These are phyloP conservation scores for Natator depressus DNA, from an alignment of 2,113 vertebrate genomes.

Conservation along the genomic window DNA sequence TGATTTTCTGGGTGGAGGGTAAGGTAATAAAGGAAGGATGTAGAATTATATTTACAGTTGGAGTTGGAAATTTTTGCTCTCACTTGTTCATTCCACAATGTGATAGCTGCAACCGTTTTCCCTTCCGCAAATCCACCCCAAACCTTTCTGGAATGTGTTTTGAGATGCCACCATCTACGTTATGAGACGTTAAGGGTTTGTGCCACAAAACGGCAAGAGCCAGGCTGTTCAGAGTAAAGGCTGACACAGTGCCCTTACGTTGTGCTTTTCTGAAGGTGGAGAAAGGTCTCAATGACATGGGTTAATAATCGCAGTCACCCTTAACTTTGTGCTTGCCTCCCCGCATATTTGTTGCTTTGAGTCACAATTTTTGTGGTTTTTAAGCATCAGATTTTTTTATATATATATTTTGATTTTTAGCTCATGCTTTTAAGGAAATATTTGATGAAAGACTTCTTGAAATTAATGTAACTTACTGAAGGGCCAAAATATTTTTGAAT, in stretches of 20 bases:
- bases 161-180: constrained; percentile 14
- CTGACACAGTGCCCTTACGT: constrained; percentile 35
- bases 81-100: neutral
- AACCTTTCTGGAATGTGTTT: constrained; percentile 31
- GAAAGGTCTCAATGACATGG: constrained; percentile 62
- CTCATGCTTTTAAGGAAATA: constrained; percentile 32
- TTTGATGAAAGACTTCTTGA: neutral
- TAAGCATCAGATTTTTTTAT: neutral
- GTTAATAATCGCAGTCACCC: constrained; percentile 60
- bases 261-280: constrained; percentile 42
- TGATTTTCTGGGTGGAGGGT: constrained; percentile 33
- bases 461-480: constrained; percentile 29
- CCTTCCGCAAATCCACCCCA: neutral
- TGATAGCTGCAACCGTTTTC: neutral
- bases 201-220: constrained; percentile 37
- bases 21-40: constrained; percentile 38
- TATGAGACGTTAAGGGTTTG: constrained; percentile 50
- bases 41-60: constrained; percentile 49
- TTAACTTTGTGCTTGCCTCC: constrained; percentile 63
- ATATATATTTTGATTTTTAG: constrained; percentile 21
- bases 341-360: constrained; percentile 23
- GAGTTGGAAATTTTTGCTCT: constrained; percentile 15
- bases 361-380: neutral
- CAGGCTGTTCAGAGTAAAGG: constrained; percentile 29
- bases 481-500: constrained; percentile 36